A percentile compares a stretch with the other conserved stretches of the same genome.
phyloP scores from a whole-genome alignment of 1,140 invertebrate species.

The Pomacea maculata region DNA sequence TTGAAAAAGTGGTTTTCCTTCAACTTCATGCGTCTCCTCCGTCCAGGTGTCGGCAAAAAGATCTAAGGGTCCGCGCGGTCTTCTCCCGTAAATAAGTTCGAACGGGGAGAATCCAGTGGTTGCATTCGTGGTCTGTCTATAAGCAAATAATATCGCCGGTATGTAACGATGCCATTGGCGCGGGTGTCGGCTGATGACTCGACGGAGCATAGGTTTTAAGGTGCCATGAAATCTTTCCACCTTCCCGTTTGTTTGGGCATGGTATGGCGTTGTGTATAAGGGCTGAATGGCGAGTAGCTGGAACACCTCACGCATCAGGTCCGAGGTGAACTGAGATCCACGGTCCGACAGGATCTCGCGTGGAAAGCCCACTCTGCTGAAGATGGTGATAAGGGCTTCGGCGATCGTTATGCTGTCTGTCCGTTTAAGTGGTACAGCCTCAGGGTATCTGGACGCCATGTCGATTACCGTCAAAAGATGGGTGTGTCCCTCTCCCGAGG shows the following conservation, averaged over 20 bases:
- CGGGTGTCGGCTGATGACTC: background rate
- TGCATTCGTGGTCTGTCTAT: slow-evolving; percentile 16
- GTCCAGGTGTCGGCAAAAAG: slow-evolving; percentile 43
- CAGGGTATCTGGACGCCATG: slow-evolving; percentile 34
- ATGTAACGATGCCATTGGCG: slow-evolving; percentile 56
- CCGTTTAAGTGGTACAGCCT: slow-evolving; percentile 28
- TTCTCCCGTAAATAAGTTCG: slow-evolving; percentile 24
- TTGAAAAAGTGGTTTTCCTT: slow-evolving; percentile 26
- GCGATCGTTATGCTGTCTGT: slow-evolving; percentile 24
- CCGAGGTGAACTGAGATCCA: slow-evolving; percentile 21
- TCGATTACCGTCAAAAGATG: slow-evolving; percentile 31
- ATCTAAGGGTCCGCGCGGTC: slow-evolving; percentile 12
- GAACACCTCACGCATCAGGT: slow-evolving; percentile 24
- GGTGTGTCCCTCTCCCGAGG: slow-evolving; percentile 15
- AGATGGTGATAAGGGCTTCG: slow-evolving; percentile 42
- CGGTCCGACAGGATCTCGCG: background rate
- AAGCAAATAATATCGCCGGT: slow-evolving; percentile 19
- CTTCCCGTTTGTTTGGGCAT: slow-evolving; percentile 39
- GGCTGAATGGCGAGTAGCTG: slow-evolving; percentile 26
- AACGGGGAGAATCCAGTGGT: slow-evolving; percentile 24
- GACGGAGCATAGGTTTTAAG: slow-evolving; percentile 41
- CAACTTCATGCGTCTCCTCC: slow-evolving; percentile 22
- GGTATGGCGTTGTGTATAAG: slow-evolving; percentile 32
- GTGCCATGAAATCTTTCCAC: slow-evolving; percentile 47
- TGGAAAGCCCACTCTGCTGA: slow-evolving; percentile 63